Base-by-base conservation (phyloP, 1,140 invertebrate genomes). In the Trichonephila inaurata region DNA sequence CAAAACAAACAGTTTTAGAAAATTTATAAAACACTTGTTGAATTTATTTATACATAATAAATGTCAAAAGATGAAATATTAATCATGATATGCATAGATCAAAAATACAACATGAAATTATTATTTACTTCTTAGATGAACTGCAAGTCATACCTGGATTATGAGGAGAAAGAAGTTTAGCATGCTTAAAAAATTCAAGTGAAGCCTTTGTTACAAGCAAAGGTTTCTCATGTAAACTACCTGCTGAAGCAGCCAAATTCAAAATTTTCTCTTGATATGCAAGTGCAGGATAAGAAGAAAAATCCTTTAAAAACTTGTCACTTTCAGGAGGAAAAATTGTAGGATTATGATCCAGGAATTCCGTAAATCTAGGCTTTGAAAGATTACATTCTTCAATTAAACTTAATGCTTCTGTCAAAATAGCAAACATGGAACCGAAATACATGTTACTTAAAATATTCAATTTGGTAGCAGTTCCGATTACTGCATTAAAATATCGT, bases 211-310 rank as follows among this genome's bases (percentile, higher is more conserved):
- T 97, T 21, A 99, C 96, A 62, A 98, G 98, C 83, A 99, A 96
- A 0, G 98, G 98, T 95, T 99, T 98, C 95, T 99, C 98, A 94
- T 99, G 96, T 88, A 97, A 96, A 95, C 99, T 98, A 12, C 98
- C 98, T 96, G 99, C 97, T 58, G 97, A 97, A 91, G 99, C 96
- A 2, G 98, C 97, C 94, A 99, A 96, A 95, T 98, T 97, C 88
- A 99, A 96, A 96, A 99, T 98, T 96, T 99, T 99, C 96, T 99
- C 98, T 97, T 99, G 98, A 95, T 99, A 98, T 95, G 98, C 97
- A 77, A 99, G 96, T 16, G 98, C 97, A 96, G 98, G 96, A 95
- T 98, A 97, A 83, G 98, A 97, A 95, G 97, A 97, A 95, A 98
- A 98, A 92, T 97, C 97, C 88, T 97, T 97, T 95, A 98, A 97